A percentile compares a stretch with the other conserved stretches of the same genome.
Evolutionary conservation across 2,888 invertebrate species (phyloP).

Genomic region (Odontomyia ornata): DNA sequence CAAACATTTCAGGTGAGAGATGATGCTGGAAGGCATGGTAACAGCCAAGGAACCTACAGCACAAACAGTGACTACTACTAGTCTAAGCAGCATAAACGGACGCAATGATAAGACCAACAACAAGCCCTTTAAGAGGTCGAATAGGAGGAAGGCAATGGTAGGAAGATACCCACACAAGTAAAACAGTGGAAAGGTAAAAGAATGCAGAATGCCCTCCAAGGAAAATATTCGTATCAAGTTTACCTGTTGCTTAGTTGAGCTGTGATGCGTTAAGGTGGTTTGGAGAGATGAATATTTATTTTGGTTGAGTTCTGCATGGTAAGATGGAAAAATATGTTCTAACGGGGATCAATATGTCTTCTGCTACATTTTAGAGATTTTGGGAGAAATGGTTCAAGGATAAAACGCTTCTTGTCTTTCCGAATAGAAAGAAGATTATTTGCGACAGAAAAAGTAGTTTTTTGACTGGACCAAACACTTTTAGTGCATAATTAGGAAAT

Average conservation of each 20-base stretch:
- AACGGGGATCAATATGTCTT: not conserved
- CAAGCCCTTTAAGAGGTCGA: too few relatives aligned
- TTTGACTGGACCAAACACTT: too few relatives aligned
- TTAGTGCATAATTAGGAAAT: too few relatives aligned
- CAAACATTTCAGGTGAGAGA: slow-evolving; percentile 29
- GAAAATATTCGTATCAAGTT: slow-evolving; percentile 21
- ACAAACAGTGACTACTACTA: not conserved
- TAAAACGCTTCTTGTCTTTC: too few relatives aligned
- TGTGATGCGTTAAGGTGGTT: not conserved
- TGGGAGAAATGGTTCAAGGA: too few relatives aligned
- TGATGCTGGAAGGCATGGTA: slow-evolving; percentile 5
- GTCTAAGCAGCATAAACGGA: not conserved
- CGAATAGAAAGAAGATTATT: too few relatives aligned
- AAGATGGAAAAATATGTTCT: not conserved
- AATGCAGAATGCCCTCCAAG: slow-evolving; percentile 20
- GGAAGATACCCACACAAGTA: too few relatives aligned
- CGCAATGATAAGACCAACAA: not conserved
- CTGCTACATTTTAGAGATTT: too few relatives aligned
- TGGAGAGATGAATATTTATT: not conserved
- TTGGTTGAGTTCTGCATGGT: not conserved
- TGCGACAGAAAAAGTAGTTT: too few relatives aligned
- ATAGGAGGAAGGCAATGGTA: too few relatives aligned
- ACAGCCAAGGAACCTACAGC: not conserved
- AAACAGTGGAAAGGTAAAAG: not conserved
- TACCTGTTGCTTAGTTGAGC: slow-evolving; percentile 15